Evolutionary conservation across 2,888 invertebrate species (phyloP).

Genomic region (Eilema griseolum): DNA sequence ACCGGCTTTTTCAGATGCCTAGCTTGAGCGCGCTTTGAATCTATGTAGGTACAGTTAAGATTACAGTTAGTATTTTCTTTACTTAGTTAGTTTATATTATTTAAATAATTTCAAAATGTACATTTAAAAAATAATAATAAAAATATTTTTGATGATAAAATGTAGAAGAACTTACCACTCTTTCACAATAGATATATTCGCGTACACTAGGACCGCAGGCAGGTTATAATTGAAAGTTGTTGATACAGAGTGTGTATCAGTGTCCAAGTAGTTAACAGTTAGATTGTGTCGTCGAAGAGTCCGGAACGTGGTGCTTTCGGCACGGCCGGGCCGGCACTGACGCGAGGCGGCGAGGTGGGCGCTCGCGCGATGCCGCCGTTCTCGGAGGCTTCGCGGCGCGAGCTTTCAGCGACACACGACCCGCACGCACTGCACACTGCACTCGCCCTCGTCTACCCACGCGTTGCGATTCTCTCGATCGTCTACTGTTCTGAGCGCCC

Average conservation of each 20-base stretch:
- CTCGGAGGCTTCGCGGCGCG: constrained; percentile 83
- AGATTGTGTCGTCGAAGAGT: constrained; percentile 55
- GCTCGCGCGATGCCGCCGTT: constrained; percentile 67
- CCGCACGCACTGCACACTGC: constrained; percentile 87
- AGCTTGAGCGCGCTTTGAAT: constrained; percentile 51
- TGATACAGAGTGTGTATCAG: constrained; percentile 69
- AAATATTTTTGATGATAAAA: constrained; percentile 21
- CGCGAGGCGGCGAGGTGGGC: constrained; percentile 72
- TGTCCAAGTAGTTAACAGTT: constrained; percentile 70
- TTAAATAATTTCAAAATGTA: constrained; percentile 8
- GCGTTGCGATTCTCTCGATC: constrained; percentile 83
- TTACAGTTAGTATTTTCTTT: constrained; percentile 8
- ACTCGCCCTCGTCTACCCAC: constrained; percentile 84
- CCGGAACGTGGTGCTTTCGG: constrained; percentile 82
- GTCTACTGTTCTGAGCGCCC: constrained; percentile 85
- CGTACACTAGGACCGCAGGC: constrained; percentile 69
- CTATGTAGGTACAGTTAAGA: constrained; percentile 21
- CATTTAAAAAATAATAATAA: constrained; percentile 23
- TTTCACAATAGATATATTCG: constrained; percentile 67
- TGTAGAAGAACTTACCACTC: constrained; percentile 72
- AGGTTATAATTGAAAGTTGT: constrained; percentile 61
- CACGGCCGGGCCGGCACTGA: constrained; percentile 87
- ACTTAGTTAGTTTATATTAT: not conserved
- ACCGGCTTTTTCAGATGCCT: constrained; percentile 74
- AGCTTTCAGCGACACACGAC: constrained; percentile 85